These are phyloP conservation scores for Limnothrissa miodon DNA, from an alignment of 2,113 vertebrate genomes.

Conservation along the genomic window DNA sequence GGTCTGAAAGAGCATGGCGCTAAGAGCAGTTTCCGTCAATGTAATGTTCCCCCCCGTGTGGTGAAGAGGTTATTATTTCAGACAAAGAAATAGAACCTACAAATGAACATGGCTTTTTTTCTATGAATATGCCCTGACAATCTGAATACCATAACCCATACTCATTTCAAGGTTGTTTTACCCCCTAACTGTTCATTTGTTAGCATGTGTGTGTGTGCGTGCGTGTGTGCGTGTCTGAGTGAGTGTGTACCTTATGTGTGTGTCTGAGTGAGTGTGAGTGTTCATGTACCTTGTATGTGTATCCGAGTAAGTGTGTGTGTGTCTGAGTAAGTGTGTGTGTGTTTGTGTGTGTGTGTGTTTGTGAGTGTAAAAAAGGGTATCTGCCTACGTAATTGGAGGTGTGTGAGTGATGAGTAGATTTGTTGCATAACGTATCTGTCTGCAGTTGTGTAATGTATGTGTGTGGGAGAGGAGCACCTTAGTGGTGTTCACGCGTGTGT, in stretches of 20 bases:
- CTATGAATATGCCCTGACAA: neutral
- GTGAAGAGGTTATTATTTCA: neutral
- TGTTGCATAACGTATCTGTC: neutral
- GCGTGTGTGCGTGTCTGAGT: constrained; percentile 1
- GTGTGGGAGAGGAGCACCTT: neutral
- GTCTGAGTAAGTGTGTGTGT: constrained; percentile 9
- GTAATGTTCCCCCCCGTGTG: neutral
- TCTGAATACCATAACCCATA: neutral
- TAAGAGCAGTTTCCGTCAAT: neutral
- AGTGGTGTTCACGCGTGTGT: neutral
- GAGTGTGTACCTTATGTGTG: neutral
- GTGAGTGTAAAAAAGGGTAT: neutral
- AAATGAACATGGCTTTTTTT: neutral
- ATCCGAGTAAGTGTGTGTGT: neutral
- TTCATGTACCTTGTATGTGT: too few relatives aligned
- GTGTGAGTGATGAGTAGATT: neutral
- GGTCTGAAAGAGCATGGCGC: neutral
- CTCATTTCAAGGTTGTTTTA: neutral
- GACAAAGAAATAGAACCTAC: neutral
- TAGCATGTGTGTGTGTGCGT: neutral
- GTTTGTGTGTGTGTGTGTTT: constrained; percentile 16
- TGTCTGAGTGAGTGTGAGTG: neutral
- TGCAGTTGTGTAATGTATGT: constrained; percentile 17
- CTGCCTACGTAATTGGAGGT: neutral
- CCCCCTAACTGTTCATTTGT: neutral